Conservation (phyloP, 2,797 vertebrate genomes). For the Lycodopsis pacificus region DNA sequence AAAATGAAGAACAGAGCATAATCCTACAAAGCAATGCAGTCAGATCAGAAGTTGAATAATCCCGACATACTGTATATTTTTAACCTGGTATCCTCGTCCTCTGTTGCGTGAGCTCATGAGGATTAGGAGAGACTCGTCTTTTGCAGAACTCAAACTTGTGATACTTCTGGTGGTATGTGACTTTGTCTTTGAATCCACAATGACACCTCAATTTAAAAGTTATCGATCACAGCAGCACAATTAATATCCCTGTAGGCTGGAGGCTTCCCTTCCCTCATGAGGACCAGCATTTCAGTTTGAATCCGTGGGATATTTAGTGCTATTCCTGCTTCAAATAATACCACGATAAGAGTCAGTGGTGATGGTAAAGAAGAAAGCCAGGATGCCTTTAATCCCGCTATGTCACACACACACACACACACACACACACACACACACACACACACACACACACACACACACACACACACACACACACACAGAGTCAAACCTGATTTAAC, state of each 20-base stretch:
- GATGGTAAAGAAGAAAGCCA: not conserved
- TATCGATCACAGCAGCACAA: slow-evolving; percentile 4
- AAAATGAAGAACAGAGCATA: no score
- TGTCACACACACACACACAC: not conserved
- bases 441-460: not conserved
- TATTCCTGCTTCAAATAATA: not conserved
- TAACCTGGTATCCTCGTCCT: no score
- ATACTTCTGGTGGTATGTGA: slow-evolving; percentile 10
- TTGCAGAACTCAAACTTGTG: not conserved
- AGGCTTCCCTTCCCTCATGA: slow-evolving; percentile 1
- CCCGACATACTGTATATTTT: no score
- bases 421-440: no score
- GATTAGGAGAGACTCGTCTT: no score
- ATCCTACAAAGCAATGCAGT: no score
- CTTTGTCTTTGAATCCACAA: slow-evolving; percentile 34
- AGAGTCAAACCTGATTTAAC: slow-evolving; percentile 28
- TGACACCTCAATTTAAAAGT: not conserved
- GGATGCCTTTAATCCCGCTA: slow-evolving; percentile 16
- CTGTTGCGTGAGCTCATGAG: no score
- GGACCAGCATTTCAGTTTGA: not conserved
- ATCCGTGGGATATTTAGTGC: not conserved
- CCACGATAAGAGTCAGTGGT: not conserved
- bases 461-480: not conserved
- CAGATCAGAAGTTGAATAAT: no score
- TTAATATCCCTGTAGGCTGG: slow-evolving; percentile 8